Evolutionary conservation across 1,140 invertebrate genomes (phyloP).

Genomic region (Brachionus paranguensis): DNA sequence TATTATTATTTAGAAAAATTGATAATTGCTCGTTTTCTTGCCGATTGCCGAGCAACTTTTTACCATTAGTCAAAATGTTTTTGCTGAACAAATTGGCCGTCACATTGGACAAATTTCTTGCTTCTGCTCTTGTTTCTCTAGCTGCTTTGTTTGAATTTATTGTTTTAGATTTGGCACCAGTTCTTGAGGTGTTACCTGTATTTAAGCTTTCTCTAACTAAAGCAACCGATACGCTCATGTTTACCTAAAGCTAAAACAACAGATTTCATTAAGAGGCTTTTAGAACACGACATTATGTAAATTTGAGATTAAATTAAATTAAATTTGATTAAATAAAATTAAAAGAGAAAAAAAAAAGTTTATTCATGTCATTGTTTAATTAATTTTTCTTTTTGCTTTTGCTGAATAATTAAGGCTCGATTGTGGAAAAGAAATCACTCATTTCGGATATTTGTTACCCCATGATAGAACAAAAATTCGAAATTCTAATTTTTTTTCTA

Average conservation of each 20-base stretch:
- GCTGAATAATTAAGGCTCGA: too few species aligned
- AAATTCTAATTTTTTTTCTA: too few species aligned
- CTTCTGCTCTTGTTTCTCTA: background rate
- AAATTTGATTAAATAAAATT: too few species aligned
- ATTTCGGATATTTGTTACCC: too few species aligned
- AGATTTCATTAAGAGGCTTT: background rate
- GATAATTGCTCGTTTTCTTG: background rate
- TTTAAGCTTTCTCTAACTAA: constrained; percentile 23
- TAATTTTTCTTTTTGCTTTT: background rate
- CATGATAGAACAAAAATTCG: too few species aligned
- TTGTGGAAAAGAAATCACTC: too few species aligned
- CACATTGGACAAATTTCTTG: constrained; percentile 3
- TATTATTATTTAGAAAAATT: background rate
- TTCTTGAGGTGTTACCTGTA: constrained; percentile 1
- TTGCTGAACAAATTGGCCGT: background rate
- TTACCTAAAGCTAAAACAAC: background rate
- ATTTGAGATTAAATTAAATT: background rate
- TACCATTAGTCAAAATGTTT: background rate
- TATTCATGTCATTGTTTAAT: background rate
- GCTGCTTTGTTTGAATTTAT: background rate
- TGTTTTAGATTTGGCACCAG: background rate
- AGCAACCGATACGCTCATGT: constrained; percentile 3
- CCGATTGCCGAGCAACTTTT: background rate
- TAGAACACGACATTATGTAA: background rate
- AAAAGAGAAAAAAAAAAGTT: background rate